These are phyloP conservation scores for Epizoanthus illoricatus DNA, from an alignment of 92 coral and sea anemone species.

Conservation along the genomic window DNA sequence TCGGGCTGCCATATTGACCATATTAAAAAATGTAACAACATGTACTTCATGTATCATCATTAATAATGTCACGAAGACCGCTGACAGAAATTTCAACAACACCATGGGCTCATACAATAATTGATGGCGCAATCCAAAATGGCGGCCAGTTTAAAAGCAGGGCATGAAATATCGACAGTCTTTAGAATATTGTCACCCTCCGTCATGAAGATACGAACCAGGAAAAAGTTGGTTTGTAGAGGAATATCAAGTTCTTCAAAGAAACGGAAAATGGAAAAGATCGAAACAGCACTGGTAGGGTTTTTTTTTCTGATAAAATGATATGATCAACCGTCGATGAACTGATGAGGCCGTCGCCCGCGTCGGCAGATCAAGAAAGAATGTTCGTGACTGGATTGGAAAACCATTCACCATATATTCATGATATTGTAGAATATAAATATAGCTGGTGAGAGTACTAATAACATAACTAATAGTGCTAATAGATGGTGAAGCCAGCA, in stretches of 20 bases:
- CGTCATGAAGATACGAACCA: constrained; percentile 38
- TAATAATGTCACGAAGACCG: neutral
- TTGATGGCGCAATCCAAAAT: constrained; percentile 45
- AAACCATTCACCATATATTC: neutral
- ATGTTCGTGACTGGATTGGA: neutral
- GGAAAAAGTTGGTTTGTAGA: constrained; percentile 14
- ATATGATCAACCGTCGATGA: too few relatives aligned
- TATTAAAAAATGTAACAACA: too few relatives aligned
- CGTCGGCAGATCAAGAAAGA: too few relatives aligned
- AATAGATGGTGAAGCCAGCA: neutral
- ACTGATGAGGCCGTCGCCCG: too few relatives aligned
- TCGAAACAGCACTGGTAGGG: constrained; percentile 37
- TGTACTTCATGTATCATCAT: constrained; percentile 26
- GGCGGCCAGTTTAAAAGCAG: constrained; percentile 28
- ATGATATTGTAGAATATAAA: neutral
- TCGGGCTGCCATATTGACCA: constrained; percentile 29
- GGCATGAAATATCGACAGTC: constrained; percentile 15
- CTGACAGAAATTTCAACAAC: neutral
- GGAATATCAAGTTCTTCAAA: neutral
- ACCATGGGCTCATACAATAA: constrained; percentile 20
- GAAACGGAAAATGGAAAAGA: constrained; percentile 10
- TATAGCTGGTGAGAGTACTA: too few relatives aligned
- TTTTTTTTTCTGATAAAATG: neutral
- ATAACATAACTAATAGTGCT: too few relatives aligned
- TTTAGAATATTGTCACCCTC: constrained; percentile 38